Evolutionary conservation across 2,797 vertebrate species (phyloP).

Genomic region (Linurgus olivaceus): DNA sequence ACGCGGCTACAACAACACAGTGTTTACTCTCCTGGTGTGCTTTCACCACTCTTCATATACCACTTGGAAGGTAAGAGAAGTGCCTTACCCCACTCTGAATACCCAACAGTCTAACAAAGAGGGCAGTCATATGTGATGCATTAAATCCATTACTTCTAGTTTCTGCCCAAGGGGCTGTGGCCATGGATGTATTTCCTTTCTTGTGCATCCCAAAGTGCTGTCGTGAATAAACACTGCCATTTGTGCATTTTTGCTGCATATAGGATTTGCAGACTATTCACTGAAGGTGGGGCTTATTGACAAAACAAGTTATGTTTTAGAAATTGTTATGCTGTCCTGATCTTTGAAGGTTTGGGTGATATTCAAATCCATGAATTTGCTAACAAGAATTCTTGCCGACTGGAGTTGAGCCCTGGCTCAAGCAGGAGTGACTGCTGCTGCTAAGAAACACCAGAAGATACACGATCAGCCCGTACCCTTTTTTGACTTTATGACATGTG

Average conservation of each 20-base stretch:
- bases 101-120: background rate
- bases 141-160: background rate
- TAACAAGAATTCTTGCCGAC: background rate
- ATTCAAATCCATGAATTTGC: background rate
- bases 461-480: fast-evolving
- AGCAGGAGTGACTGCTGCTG: background rate
- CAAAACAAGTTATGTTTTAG: background rate
- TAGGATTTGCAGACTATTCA: background rate
- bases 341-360: background rate
- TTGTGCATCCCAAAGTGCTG: background rate
- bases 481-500: background rate
- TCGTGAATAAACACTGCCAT: background rate
- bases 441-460: background rate
- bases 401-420: background rate
- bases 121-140: background rate
- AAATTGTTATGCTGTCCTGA: background rate
- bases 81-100: background rate
- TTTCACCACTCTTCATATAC: background rate
- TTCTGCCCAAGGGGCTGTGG: background rate
- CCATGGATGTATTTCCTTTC: background rate
- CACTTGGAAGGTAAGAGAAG: background rate
- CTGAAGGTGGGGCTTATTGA: background rate
- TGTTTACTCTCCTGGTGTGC: background rate
- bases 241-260: background rate
- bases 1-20: background rate